These are phyloP conservation scores for Taxidea taxus DNA, from an alignment of 2,113 vertebrate genomes.

Conservation along the genomic window DNA sequence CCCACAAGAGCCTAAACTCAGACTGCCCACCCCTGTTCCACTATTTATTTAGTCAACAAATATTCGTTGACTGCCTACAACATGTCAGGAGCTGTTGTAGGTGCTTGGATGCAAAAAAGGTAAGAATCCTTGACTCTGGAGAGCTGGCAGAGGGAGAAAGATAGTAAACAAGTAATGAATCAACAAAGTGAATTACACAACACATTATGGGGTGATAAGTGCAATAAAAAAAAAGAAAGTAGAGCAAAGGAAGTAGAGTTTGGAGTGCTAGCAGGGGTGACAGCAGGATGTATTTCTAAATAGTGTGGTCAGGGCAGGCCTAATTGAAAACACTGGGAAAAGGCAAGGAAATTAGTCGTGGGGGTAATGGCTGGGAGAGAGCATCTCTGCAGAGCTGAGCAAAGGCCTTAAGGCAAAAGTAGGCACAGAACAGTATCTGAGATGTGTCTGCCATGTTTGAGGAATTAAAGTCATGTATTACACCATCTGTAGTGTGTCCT, in stretches of 20 bases:
- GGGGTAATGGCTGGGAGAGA: neutral
- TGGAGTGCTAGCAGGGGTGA: neutral
- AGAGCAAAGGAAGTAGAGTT: neutral
- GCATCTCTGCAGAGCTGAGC: neutral
- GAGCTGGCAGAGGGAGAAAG: neutral
- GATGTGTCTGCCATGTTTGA: neutral
- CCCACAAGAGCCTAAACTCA: neutral
- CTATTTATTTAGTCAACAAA: neutral
- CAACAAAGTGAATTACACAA: neutral
- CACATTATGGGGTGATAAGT: neutral
- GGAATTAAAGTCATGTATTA: neutral
- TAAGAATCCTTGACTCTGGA: neutral
- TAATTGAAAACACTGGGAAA: neutral
- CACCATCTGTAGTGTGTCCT: neutral
- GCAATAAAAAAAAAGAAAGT: neutral
- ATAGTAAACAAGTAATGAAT: neutral
- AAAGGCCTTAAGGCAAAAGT: neutral
- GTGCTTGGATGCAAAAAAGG: neutral
- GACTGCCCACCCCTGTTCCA: neutral
- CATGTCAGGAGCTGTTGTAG: neutral
- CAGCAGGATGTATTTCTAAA: neutral
- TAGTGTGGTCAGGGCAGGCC: too few relatives aligned
- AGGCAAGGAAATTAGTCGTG: neutral
- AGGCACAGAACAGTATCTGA: neutral
- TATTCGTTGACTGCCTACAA: neutral